These are phyloP conservation scores for Eupeodes corollae DNA, from an alignment of 1,140 invertebrate genomes.

Conservation along the genomic window DNA sequence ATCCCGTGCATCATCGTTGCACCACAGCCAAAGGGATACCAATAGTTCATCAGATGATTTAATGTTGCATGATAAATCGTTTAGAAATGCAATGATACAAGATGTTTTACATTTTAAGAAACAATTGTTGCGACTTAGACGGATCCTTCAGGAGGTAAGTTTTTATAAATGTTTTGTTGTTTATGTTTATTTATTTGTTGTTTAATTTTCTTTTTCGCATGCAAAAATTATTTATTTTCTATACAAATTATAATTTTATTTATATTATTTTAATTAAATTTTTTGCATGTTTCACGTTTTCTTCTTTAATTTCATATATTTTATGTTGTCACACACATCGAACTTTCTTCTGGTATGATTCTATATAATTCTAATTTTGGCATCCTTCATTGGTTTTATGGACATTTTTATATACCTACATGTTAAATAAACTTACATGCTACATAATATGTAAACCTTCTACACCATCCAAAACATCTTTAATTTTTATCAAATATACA, in stretches of 20 bases:
- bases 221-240: neutral
- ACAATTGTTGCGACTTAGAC: constrained; percentile 50
- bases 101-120: constrained; percentile 57
- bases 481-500: neutral
- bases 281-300: neutral
- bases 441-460: no score
- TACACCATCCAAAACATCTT: constrained; percentile 4
- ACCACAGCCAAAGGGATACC: constrained; percentile 18
- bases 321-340: neutral
- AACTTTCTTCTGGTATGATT: neutral
- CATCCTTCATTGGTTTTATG: no score
- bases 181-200: neutral
- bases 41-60: constrained; percentile 37
- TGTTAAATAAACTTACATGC: constrained; percentile 6
- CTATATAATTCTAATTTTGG: no score
- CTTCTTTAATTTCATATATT: neutral
- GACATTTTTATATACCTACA: neutral
- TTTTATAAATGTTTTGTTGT: constrained; percentile 3
- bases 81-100: constrained; percentile 46
- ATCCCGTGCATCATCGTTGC: constrained; percentile 4
- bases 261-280: neutral
- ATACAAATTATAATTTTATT: neutral
- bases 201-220: neutral
- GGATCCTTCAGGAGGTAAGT: constrained; percentile 51
- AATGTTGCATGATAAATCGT: constrained; percentile 36